Conservation (phyloP, 1,140 invertebrate genomes). For the Cotesia typhae region DNA sequence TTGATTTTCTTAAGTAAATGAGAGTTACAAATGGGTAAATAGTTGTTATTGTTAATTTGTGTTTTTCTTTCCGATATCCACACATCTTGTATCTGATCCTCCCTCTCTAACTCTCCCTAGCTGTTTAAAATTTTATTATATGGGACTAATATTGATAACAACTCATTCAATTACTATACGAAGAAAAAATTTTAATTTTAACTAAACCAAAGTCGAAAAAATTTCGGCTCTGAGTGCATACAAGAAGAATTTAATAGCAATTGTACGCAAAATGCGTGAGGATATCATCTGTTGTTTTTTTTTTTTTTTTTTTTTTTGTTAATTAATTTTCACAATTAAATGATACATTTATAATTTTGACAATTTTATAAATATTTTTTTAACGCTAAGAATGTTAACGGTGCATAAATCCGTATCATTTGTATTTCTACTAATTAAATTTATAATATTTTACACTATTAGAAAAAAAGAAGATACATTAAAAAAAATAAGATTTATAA, state of each 20-base stretch:
- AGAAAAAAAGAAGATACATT: background rate
- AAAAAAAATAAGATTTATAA: background rate
- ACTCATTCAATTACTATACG: background rate
- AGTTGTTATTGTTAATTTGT: background rate
- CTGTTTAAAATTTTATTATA: conserved; percentile 42
- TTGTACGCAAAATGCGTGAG: conserved; percentile 50
- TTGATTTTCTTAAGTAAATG: conserved; percentile 32
- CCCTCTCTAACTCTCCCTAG: conserved; percentile 50
- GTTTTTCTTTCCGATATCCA: conserved; percentile 43
- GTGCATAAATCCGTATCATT: background rate
- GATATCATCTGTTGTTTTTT: conserved; percentile 44
- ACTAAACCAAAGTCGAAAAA: conserved; percentile 32
- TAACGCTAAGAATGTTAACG: too few relatives aligned
- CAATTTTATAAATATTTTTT: too few relatives aligned
- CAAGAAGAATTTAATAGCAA: conserved; percentile 54
- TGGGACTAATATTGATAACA: conserved; percentile 32
- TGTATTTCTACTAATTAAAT: background rate
- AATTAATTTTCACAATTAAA: background rate
- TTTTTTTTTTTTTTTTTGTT: background rate
- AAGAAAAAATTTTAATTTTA: conserved; percentile 11
- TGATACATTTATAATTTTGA: background rate
- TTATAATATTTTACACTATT: background rate
- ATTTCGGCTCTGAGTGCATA: conserved; percentile 53
- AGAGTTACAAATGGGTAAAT: conserved; percentile 26
- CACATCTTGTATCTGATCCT: conserved; percentile 57